phyloP scores from a whole-genome alignment of 1,140 invertebrate genomes.

The Trinorchestia longiramus region DNA sequence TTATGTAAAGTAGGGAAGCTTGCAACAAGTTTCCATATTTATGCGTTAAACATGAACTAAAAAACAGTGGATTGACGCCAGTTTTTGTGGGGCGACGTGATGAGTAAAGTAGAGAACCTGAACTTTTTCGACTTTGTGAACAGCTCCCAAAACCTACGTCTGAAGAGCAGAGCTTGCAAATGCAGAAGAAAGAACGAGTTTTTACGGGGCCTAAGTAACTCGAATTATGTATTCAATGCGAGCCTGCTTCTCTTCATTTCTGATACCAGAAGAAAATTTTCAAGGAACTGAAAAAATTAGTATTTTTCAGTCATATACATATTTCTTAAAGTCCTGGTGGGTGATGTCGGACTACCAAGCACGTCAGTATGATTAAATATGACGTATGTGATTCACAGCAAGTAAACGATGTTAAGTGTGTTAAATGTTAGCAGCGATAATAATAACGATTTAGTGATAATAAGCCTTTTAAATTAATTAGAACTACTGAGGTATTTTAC shows the following conservation, averaged over 20 bases:
- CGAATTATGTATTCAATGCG: background rate
- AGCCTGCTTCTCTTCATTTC: background rate
- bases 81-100: background rate
- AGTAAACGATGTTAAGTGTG: background rate
- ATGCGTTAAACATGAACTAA: background rate
- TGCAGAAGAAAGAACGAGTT: background rate
- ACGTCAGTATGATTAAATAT: background rate
- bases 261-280: background rate
- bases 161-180: background rate
- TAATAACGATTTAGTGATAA: no score
- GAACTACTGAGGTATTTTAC: no score
- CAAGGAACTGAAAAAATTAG: background rate
- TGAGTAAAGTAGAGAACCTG: background rate
- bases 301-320: background rate
- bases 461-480: no score
- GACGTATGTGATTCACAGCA: background rate
- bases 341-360: no score
- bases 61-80: constrained; percentile 7
- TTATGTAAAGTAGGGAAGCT: constrained; percentile 18
- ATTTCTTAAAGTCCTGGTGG: background rate
- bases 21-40: constrained; percentile 39
- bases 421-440: no score
- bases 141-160: background rate
- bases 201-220: background rate
- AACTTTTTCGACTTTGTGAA: background rate